These are phyloP conservation scores for Dendropsophus ebraccatus DNA, from an alignment of 2,113 vertebrate genomes.

Conservation along the genomic window DNA sequence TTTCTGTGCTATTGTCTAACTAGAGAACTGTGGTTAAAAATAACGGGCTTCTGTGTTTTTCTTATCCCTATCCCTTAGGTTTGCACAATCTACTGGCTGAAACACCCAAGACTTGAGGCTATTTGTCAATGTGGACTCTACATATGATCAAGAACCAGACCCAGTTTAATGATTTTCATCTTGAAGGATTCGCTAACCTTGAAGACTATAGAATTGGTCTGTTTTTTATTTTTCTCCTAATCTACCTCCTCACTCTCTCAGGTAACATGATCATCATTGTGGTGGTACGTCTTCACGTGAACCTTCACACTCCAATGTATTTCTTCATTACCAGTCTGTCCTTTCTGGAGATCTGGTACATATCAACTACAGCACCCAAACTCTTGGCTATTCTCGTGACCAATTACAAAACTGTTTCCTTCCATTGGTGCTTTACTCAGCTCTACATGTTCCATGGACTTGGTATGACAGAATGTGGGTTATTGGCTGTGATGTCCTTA, in stretches of 20 bases:
- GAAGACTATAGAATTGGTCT: not conserved
- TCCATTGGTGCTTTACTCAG: conserved; percentile 64
- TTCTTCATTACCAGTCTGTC: conserved; percentile 68
- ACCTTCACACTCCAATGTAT: conserved; percentile 69
- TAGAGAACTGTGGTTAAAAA: not conserved
- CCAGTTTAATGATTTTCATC: not conserved
- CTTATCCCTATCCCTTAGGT: not conserved
- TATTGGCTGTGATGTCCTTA: conserved; percentile 68
- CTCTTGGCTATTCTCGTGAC: conserved; percentile 65
- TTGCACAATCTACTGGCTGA: not conserved
- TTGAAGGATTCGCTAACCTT: conserved; percentile 22
- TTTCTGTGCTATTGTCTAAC: not conserved
- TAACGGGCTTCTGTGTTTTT: not conserved
- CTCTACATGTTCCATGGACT: conserved; percentile 70
- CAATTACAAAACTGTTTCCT: conserved; percentile 60
- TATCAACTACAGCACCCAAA: conserved; percentile 63
- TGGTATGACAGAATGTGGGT: conserved; percentile 67
- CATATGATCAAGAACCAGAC: not conserved
- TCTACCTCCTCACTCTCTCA: conserved; percentile 61
- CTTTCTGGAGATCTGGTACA: conserved; percentile 68
- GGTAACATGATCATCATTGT: conserved; percentile 67
- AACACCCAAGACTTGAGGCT: not conserved
- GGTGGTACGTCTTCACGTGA: conserved; percentile 57
- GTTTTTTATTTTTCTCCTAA: conserved; percentile 27
- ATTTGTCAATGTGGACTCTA: not conserved